A percentile compares a stretch with the other conserved stretches of the same genome.
Evolutionary conservation across 2,797 vertebrate species (phyloP).

Genomic region (Argya squamiceps): DNA sequence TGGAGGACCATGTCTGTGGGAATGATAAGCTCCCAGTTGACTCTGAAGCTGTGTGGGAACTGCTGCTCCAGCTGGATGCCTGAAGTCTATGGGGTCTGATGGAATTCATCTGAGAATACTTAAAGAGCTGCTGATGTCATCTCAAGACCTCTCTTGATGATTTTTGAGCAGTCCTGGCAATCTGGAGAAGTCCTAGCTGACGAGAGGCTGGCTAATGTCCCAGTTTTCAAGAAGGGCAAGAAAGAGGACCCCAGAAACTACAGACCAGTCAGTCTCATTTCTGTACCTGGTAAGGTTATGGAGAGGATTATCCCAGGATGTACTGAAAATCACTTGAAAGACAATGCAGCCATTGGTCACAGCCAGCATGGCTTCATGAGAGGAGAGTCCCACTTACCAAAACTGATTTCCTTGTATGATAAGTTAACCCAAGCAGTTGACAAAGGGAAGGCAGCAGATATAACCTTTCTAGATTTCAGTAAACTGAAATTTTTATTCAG

Average conservation of each 20-base stretch:
- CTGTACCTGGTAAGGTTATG: not conserved
- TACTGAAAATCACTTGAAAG: not conserved
- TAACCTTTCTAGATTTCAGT: not conserved
- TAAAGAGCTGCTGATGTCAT: not conserved
- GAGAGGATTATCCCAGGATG: not conserved
- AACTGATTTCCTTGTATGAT: not conserved
- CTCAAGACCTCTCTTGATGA: rapidly evolving
- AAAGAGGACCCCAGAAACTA: not conserved
- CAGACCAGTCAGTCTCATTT: not conserved
- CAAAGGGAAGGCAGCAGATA: not conserved
- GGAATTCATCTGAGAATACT: not conserved
- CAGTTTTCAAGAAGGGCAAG: not conserved
- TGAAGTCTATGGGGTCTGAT: not conserved
- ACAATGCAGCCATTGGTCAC: not conserved
- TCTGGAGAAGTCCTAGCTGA: not conserved
- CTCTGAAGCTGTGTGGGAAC: not conserved
- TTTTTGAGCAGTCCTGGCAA: not conserved
- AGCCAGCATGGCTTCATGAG: not conserved
- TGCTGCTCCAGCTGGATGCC: not conserved
- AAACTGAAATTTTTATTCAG: not conserved
- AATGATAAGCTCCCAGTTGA: not conserved
- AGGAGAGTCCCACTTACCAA: not conserved
- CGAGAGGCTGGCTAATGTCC: not conserved
- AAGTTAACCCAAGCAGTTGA: not conserved
- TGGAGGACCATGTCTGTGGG: not conserved